A percentile compares a stretch with the other conserved stretches of the same genome.
phyloP scores from a whole-genome alignment of 2,113 vertebrate genomes.

The Chionomys nivalis region DNA sequence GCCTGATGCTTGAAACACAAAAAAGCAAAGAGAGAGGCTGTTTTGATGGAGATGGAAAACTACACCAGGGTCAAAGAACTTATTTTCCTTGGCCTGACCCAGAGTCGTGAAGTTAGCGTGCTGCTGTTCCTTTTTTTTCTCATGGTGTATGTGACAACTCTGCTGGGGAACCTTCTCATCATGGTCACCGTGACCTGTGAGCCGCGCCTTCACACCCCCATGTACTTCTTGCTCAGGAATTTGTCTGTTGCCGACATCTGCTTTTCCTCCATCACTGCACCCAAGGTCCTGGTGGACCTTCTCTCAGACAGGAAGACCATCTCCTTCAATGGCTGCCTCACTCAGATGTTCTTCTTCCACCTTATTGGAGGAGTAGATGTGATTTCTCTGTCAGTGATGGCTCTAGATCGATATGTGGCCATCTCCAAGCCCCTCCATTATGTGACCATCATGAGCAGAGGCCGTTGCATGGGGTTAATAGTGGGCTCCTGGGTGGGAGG shows the following conservation, averaged over 20 bases:
- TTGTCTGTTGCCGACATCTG: constrained; percentile 48
- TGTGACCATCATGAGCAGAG: constrained; percentile 46
- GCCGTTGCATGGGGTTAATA: constrained; percentile 1
- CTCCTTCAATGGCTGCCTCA: constrained; percentile 30
- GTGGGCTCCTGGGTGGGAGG: constrained; percentile 66
- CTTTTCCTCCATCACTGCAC: constrained; percentile 60
- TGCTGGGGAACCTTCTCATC: constrained; percentile 57
- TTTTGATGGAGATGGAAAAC: constrained; percentile 18
- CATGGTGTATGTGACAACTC: neutral
- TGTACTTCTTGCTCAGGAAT: constrained; percentile 66
- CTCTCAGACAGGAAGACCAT: constrained; percentile 34
- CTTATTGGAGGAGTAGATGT: constrained; percentile 15
- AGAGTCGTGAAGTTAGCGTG: neutral
- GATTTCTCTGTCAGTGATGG: constrained; percentile 49
- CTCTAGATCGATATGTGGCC: constrained; percentile 41
- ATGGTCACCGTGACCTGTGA: constrained; percentile 1
- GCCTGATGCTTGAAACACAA: fast-evolving
- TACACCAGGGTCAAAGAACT: constrained; percentile 46
- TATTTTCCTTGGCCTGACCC: constrained; percentile 63
- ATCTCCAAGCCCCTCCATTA: constrained; percentile 63
- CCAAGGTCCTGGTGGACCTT: constrained; percentile 49
- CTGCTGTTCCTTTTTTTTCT: constrained; percentile 46
- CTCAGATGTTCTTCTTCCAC: constrained; percentile 65
- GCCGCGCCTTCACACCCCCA: constrained; percentile 54
- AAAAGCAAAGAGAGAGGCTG: neutral